Conservation (phyloP, 2,113 vertebrate genomes). For the Lycaon pictus region DNA sequence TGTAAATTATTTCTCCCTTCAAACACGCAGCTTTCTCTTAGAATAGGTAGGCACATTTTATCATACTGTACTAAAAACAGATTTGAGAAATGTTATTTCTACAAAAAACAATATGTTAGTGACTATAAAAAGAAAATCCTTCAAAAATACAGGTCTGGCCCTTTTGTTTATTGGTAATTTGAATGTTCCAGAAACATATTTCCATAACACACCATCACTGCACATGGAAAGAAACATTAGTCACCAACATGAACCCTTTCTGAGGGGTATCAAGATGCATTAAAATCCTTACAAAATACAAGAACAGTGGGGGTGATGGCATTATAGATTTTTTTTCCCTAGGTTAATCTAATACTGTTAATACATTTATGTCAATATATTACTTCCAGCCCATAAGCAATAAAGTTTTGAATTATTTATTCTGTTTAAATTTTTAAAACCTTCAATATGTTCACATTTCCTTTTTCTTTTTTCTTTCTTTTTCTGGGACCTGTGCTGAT, state of each 20-base stretch:
- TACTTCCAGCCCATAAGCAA: not conserved
- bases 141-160: not conserved
- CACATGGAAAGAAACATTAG: not conserved
- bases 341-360: not conserved
- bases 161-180: not conserved
- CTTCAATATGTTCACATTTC: not conserved
- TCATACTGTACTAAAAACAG: not conserved
- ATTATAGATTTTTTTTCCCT: not conserved
- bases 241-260: not conserved
- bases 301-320: not conserved
- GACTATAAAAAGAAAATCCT: not conserved
- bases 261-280: not conserved
- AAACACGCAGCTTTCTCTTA: not conserved
- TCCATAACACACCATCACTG: not conserved
- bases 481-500: not conserved
- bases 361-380: not conserved
- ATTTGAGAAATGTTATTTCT: not conserved
- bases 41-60: not conserved
- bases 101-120: not conserved
- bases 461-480: not conserved
- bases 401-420: not conserved
- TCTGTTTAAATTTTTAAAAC: not conserved
- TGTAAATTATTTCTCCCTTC: not conserved
- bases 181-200: not conserved
- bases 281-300: not conserved